Percentiles rank a stretch among this genome's conserved stretches.
These are phyloP conservation scores for Geotrypetes seraphini DNA, from an alignment of 2,797 vertebrate genomes.

Conservation along the genomic window DNA sequence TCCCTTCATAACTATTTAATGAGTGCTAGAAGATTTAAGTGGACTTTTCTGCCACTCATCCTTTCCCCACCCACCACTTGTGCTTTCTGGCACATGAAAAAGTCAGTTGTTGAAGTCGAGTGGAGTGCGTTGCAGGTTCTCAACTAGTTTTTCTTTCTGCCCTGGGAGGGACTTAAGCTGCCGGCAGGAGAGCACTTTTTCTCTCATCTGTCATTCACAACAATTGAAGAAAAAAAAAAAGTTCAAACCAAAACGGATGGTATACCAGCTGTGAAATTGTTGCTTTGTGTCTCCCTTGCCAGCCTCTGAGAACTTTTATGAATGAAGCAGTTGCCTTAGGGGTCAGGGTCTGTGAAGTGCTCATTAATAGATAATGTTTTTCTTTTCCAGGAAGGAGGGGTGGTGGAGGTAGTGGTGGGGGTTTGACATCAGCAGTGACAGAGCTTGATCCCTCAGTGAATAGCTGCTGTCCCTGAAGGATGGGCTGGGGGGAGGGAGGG, in stretches of 20 bases:
- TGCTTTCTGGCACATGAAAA: background rate
- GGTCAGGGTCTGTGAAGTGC: conserved; percentile 10
- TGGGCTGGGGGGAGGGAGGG: conserved; percentile 16
- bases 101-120: background rate
- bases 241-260: background rate
- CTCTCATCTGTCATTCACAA: background rate
- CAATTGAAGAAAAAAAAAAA: background rate
- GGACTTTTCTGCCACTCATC: too few species aligned
- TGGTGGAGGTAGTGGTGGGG: conserved; percentile 18
- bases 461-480: conserved; percentile 20
- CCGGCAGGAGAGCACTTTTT: background rate
- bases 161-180: background rate
- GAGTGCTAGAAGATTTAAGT: too few species aligned
- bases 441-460: conserved; percentile 14
- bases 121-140: background rate
- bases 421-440: conserved; percentile 2
- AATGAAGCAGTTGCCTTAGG: conserved; percentile 9
- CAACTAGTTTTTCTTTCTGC: background rate
- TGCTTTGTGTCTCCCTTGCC: background rate
- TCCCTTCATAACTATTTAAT: too few species aligned
- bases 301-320: background rate
- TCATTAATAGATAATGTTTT: conserved; percentile 24
- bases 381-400: conserved; percentile 45
- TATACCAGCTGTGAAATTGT: background rate
- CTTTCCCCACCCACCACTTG: too few species aligned